Base-by-base conservation (phyloP, 2,888 invertebrate genomes). In the Platypus cylindrus region DNA sequence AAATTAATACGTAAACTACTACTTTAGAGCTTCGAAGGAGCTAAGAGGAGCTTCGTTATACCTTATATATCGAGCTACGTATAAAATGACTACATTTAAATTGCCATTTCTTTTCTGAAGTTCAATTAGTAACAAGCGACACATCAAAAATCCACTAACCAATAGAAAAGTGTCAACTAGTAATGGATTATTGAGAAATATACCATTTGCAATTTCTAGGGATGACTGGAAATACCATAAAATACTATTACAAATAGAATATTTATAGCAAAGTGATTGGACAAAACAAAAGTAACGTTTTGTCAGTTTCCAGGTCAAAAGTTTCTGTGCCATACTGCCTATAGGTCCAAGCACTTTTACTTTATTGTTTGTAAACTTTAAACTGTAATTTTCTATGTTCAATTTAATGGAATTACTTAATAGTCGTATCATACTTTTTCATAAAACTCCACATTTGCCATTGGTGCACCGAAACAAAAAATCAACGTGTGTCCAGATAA, bases 121-220 rank as follows among this genome's bases (percentile, higher is more conserved):
- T 55, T 79, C 78, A 13, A 71, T 59, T 3, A 80, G 62, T 2
- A 80, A 58, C n/a, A 80, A 64, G 37, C 76, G 66, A 45, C 73
- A 68, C 58, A 80, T 73, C 15, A 80, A 64, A 53, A 81, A 79
- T 4, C 78, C 80, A 49, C 80, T 75, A 20, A 80, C 58, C 48
- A 79, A 64, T 37, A 81, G 59, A 53, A 80, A 81, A 1, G 76
- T 74, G 48, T 81, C 81, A n/a, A 81, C 80, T 8, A 80, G 62
- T 4, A 81, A 58, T 2, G 77, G 68, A 44, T 75, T 78, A 58
- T 78, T 80, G 28, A 74, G 50, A 53, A 79, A 68, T 35, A 77
- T 67, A 1, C 71, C 69, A 51, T 76, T 73, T 38, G 66, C 62
- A 13, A 73, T 64, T 36, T 67, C 62, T 18, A 62, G 63, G 3